Evolutionary conservation across 2,888 invertebrate genomes (phyloP), one percentile per base, ranked within the genome.

Genomic region (Aricia artaxerxes): DNA sequence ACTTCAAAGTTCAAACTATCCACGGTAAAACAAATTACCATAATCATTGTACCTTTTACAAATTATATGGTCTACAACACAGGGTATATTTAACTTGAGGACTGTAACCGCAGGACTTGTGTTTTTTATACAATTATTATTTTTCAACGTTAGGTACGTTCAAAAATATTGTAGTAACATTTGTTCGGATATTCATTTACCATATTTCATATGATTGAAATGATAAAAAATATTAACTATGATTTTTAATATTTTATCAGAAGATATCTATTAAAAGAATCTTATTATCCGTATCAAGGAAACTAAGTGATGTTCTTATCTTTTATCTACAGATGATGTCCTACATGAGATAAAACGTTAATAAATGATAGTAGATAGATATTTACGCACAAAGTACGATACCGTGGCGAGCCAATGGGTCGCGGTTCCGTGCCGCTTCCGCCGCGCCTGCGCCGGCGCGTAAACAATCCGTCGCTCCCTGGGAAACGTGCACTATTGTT

Each of bases 341-440:
- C 4, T 57, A 16, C 57, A 57, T 57, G 16, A 57, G 9, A 69
- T 38, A 16, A 69, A 69, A 38, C 35, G 16, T 69, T 38, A 5
- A 16, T 6, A 69, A 35, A 69, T 38, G 5, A 13, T 35, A 13
- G 35, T 35, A 69, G 11, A 13, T 6, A 4, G 4, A 69, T 16
- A 35, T 69, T 69, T 35, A 75, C 75, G 49, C 53, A 57, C 35
- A 69, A 69, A 77, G 79, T 81, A 81, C 80, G 80, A 83, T 80
- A 49, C 83, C 83, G 82, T 84, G 80, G 84, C 73, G 86, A 90
- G 86, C 91, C 93, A 93, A 93, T 93, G 93, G 89, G 88, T 93
- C 94, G 93, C 87, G 91, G 90, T 91, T 93, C 94, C 94, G 92
- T 86, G 85, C 85, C 85, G 89, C 88, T 91, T 93, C 94, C 93